phyloP scores from a whole-genome alignment of 2,888 invertebrate genomes.

The Parasteatoda lunata region DNA sequence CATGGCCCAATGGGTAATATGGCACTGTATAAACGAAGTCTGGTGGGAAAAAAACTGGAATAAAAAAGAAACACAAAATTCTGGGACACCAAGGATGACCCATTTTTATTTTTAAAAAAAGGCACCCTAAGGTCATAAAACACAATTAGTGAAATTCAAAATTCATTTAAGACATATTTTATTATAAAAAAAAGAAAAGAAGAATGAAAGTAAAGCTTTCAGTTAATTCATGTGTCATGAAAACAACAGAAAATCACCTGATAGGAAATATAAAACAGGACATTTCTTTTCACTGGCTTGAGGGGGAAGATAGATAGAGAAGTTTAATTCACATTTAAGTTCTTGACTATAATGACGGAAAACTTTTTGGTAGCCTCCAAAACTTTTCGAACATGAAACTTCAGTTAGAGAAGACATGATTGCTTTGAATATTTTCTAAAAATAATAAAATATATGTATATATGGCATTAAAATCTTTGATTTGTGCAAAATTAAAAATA shows the following conservation, averaged over 20 bases:
- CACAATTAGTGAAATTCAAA: not conserved
- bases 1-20: too few relatives aligned
- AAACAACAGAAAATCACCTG: slow-evolving; percentile 77
- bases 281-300: slow-evolving; percentile 79
- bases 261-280: slow-evolving; percentile 92
- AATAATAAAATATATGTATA: too few relatives aligned
- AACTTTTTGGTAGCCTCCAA: slow-evolving; percentile 90
- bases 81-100: too few relatives aligned
- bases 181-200: not conserved
- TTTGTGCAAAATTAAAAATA: too few relatives aligned
- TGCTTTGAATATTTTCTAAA: not conserved
- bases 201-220: not conserved
- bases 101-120: too few relatives aligned
- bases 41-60: too few relatives aligned
- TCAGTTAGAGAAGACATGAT: slow-evolving; percentile 33
- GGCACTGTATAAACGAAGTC: too few relatives aligned
- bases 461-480: too few relatives aligned
- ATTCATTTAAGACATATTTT: not conserved
- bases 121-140: not conserved
- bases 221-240: not conserved
- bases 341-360: slow-evolving; percentile 85
- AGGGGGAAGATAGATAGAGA: slow-evolving; percentile 92
- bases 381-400: slow-evolving; percentile 75
- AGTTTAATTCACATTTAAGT: slow-evolving; percentile 92
- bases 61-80: too few relatives aligned